Evolutionary conservation across 2,113 vertebrate genomes (phyloP), one percentile per base, ranked within the genome.

Genomic region (Protobothrops mucrosquamatus): DNA sequence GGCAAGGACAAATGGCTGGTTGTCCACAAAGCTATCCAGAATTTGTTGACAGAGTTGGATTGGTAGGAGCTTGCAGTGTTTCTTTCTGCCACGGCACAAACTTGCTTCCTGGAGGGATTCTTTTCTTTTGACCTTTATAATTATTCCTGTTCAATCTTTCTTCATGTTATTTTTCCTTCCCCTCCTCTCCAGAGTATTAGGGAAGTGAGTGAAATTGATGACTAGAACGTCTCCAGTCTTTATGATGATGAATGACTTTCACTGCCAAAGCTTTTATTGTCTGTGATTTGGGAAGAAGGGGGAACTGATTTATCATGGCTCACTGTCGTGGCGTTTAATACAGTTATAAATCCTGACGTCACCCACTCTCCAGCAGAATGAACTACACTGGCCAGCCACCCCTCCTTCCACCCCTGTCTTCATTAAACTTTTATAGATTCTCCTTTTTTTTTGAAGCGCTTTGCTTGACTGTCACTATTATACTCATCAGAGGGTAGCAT

Each of bases 211-310:
- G 97, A 98, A 98, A 99, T 98, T 98, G 98, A 99, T 99, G 98
- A 97, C 98, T 98, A 97, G 97, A 98, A 97, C 29, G 96, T 98
- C 98, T 98, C 97, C 96, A 97, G 98, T 98, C 98, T 98, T 99
- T 99, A 99, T 99, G 98, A 99, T 99, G 98, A 99, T 98, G 98
- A 99, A 99, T 99, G 98, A 97, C 98, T 98, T 98, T 98, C 97
- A 98, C 97, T 98, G 97, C 97, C 97, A 98, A 97, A 98, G 98
- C 98, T 98, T 98, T 98, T 98, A 98, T 98, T 98, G 98, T 98
- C 98, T 98, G 97, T 98, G 98, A 98, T 98, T 97, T 97, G 98
- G 98, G 98, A 98, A 98, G 98, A 98, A 96, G 97, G 98, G 98
- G 97, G 98, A 97, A 98, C 98, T 98, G 98, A 99, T 99, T 98